Conservation (phyloP, 1,140 invertebrate species). For the Polypedilum pembai region DNA sequence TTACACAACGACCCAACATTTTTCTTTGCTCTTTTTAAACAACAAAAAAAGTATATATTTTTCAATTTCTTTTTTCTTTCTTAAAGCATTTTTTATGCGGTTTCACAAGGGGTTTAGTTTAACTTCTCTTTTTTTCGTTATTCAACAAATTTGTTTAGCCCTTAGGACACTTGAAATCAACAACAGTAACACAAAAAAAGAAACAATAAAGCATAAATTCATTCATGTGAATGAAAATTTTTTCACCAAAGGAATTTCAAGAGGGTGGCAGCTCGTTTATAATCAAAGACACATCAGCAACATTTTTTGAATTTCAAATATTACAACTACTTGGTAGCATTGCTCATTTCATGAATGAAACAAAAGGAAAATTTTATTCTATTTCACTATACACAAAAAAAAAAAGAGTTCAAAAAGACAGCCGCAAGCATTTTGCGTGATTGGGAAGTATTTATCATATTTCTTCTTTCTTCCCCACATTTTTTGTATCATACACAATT, state of each 20-base stretch:
- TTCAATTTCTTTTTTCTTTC: not conserved
- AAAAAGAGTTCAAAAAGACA: conserved; percentile 10
- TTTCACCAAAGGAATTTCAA: not conserved
- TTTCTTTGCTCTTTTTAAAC: conserved; percentile 5
- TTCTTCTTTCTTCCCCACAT: not conserved
- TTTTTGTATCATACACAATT: not conserved
- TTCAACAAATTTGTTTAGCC: not conserved
- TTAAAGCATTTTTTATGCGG: not conserved
- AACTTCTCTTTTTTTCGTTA: not conserved
- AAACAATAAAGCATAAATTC: conserved; percentile 12
- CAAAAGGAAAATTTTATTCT: not conserved
- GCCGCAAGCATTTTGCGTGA: conserved; percentile 15
- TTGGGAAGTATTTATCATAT: conserved; percentile 13
- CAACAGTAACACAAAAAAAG: not conserved
- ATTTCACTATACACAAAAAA: not conserved
- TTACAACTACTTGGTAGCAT: no score
- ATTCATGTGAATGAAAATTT: not conserved
- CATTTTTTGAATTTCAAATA: no score
- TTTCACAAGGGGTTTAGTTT: not conserved
- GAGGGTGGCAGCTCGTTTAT: not conserved
- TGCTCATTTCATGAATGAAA: no score
- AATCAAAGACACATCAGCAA: no score
- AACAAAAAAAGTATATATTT: not conserved
- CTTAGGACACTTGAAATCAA: conserved; percentile 17
- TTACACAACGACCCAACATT: conserved; percentile 42